Evolutionary conservation across 2,797 vertebrate species (phyloP).

Genomic region (Poeciliopsis paucimaculata): DNA sequence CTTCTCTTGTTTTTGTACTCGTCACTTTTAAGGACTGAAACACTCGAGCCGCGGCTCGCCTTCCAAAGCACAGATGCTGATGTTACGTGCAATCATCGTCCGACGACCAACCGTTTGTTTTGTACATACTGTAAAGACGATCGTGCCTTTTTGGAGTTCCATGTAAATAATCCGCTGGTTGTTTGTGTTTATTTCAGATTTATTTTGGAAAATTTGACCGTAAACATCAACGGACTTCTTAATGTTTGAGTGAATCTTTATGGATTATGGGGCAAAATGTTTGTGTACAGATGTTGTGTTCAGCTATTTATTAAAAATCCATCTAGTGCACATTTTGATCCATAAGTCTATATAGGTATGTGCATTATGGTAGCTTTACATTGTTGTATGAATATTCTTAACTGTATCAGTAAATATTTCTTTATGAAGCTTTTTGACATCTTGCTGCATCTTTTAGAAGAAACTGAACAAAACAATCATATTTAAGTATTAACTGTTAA

Average conservation of each 20-base stretch:
- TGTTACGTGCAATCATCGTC: constrained; percentile 93
- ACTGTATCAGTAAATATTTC: constrained; percentile 98
- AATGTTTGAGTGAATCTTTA: constrained; percentile 97
- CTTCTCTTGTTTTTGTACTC: constrained; percentile 70
- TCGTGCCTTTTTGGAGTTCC: constrained; percentile 98
- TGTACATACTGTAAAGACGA: constrained; percentile 99
- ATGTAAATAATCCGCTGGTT: constrained; percentile 95
- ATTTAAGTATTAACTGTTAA: not conserved
- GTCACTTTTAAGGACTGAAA: constrained; percentile 88
- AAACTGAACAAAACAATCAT: not conserved
- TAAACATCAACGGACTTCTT: constrained; percentile 84
- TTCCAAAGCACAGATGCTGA: constrained; percentile 98
- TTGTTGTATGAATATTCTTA: constrained; percentile 94
- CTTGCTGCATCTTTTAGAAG: not conserved
- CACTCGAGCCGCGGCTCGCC: constrained; percentile 85
- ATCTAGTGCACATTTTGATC: constrained; percentile 91
- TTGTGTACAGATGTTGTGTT: constrained; percentile 99
- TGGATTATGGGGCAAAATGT: constrained; percentile 89
- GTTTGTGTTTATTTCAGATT: constrained; percentile 90
- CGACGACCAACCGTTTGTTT: constrained; percentile 82
- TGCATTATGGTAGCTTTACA: constrained; percentile 96
- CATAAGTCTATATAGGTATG: constrained; percentile 90
- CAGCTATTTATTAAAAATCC: constrained; percentile 99
- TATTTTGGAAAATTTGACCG: constrained; percentile 84
- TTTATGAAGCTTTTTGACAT: constrained; percentile 84